phyloP scores from a whole-genome alignment of 2,888 invertebrate genomes.

The Furcula furcula region DNA sequence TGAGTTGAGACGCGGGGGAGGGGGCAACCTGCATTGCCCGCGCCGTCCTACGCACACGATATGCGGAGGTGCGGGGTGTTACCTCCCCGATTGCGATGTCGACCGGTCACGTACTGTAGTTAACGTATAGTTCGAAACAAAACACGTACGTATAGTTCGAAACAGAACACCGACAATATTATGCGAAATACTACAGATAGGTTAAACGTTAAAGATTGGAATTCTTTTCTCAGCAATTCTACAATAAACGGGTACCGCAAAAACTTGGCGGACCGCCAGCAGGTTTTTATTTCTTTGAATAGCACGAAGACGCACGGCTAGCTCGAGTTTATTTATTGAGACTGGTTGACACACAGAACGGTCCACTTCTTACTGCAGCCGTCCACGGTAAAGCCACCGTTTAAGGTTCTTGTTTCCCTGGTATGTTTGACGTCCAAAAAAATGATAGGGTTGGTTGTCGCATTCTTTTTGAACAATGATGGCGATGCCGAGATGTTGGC shows the following conservation, averaged over 20 bases:
- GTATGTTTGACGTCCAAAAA: constrained; percentile 12
- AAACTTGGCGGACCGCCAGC: constrained; percentile 57
- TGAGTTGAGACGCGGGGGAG: too few species aligned
- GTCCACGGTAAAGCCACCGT: constrained; percentile 9
- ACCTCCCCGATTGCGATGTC: too few species aligned
- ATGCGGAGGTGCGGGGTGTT: too few species aligned
- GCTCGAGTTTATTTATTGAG: constrained; percentile 59
- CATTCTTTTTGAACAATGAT: constrained; percentile 28
- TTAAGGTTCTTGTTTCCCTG: constrained; percentile 17
- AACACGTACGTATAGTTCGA: too few species aligned
- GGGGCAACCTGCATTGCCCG: too few species aligned
- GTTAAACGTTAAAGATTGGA: constrained; percentile 46
- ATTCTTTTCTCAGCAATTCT: constrained; percentile 54
- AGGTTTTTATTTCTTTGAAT: constrained; percentile 55
- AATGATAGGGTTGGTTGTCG: constrained; percentile 33
- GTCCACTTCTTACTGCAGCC: constrained; percentile 28
- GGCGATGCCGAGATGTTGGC: constrained; percentile 11
- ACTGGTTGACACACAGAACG: constrained; percentile 50
- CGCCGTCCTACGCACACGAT: too few species aligned
- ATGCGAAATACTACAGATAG: constrained; percentile 27
- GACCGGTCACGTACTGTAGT: too few species aligned
- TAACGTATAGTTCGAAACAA: too few species aligned
- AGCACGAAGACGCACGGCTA: constrained; percentile 43
- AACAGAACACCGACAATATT: constrained; percentile 39
- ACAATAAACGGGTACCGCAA: constrained; percentile 45